Base-by-base conservation (phyloP, 2,797 vertebrate species). In the Agapornis canus region DNA sequence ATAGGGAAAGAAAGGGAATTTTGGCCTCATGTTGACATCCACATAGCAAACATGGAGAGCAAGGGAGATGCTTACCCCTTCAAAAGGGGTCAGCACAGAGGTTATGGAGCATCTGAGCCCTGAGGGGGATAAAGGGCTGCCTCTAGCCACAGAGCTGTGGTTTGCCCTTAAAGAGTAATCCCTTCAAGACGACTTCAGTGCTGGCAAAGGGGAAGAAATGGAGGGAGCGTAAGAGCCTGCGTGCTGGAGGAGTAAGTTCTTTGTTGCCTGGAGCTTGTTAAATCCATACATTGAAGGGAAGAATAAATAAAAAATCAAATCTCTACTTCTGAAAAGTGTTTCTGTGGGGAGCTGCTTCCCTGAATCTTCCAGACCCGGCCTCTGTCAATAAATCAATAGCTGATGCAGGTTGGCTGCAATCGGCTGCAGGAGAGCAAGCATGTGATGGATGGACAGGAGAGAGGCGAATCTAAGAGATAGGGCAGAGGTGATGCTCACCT, bases 371-470 rank as follows among this genome's bases (percentile, higher is more conserved):
- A 92, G 95, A 61, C 92, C 87, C 2, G 11, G 93, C 80, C 92
- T 42, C 71, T 95, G 97, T 97, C 97, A 70, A 97, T 97, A 97
- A 97, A 97, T 97, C 97, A 92, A 97, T 97, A 95, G 96, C 96
- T 96, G 96, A 95, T 96, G 96, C 96, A 96, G 95, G 91, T 96
- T 63, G 94, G 94, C 97, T 96, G 95, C 92, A 96, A 95, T 94
- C 73, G 90, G 95, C 92, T 94, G 95, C 91, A 93, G 95, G 93
- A 94, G 94, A 94, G 96, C 93, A 63, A 81, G 94, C 40, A 37
- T 69, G 82, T 95, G 95, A 96, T 95, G 92, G 95, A 93, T 95
- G 95, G 96, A 93, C 95, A 93, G 94, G 69, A 68, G 94, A 87
- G 95, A 78, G 71, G 65, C 4, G 12, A 83, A 92, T 93, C 96